These are phyloP conservation scores for Anagrus nilaparvatae DNA, from an alignment of 1,140 invertebrate genomes.

Conservation along the genomic window DNA sequence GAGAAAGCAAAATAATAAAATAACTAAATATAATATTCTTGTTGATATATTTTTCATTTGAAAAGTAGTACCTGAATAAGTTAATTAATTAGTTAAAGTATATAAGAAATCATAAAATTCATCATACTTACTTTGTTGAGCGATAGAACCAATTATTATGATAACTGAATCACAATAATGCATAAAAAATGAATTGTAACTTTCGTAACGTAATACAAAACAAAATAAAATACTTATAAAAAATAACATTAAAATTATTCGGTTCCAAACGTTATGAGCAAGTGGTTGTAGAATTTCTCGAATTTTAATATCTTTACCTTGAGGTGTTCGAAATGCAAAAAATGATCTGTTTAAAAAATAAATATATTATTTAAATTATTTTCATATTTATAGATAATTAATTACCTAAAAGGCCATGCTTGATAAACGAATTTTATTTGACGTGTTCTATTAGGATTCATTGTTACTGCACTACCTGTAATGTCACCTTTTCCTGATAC, in stretches of 20 bases:
- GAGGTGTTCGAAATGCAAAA: conserved; percentile 13
- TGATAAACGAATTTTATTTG: conserved; percentile 7
- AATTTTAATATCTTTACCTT: conserved; percentile 3
- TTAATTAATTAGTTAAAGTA: background rate
- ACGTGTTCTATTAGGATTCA: conserved; percentile 5
- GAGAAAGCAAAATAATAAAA: conserved; percentile 28
- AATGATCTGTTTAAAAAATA: conserved; percentile 7
- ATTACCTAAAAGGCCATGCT: conserved; percentile 10
- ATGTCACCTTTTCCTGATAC: conserved; percentile 3
- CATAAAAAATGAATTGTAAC: conserved; percentile 2
- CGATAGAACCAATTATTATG: background rate
- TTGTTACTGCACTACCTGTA: conserved; percentile 4
- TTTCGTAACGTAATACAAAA: conserved; percentile 1
- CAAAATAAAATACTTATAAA: background rate
- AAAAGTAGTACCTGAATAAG: conserved; percentile 5
- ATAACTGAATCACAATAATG: conserved; percentile 1
- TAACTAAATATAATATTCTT: conserved; percentile 23
- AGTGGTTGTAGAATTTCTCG: conserved; percentile 1
- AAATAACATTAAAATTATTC: background rate
- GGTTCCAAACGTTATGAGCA: conserved; percentile 3
- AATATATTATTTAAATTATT: background rate
- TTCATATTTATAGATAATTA: background rate
- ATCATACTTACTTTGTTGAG: background rate
- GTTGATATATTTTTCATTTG: conserved; percentile 10
- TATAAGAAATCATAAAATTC: too few species aligned